Percentiles rank a stretch among this genome's conserved stretches.
phyloP scores from a whole-genome alignment of 2,888 invertebrate species.

The Spicauda simplicius region DNA sequence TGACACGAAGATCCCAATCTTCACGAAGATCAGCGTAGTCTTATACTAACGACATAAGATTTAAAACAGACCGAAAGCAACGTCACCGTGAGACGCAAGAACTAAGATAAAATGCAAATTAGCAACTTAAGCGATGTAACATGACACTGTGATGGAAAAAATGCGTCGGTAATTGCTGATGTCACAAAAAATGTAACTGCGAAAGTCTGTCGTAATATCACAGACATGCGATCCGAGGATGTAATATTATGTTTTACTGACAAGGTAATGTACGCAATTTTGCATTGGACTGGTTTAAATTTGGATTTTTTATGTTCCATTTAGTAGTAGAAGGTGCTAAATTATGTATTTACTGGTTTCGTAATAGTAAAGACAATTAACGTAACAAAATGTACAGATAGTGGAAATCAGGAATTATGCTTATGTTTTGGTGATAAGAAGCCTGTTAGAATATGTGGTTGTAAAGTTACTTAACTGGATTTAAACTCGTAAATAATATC shows the following conservation, averaged over 20 bases:
- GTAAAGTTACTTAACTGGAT: no score
- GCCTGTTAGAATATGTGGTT: no score
- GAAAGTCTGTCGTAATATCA: slow-evolving; percentile 13
- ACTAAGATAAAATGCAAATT: slow-evolving; percentile 31
- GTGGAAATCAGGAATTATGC: no score
- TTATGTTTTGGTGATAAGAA: no score
- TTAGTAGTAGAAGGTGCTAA: neutral
- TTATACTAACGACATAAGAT: slow-evolving; percentile 1
- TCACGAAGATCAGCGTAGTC: neutral
- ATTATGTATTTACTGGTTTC: neutral
- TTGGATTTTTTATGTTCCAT: neutral
- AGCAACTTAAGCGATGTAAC: slow-evolving; percentile 27
- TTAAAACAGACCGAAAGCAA: slow-evolving; percentile 1
- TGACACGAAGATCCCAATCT: slow-evolving; percentile 8
- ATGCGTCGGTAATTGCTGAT: slow-evolving; percentile 23
- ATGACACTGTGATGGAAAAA: slow-evolving; percentile 26
- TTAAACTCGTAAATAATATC: no score
- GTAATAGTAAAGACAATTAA: neutral
- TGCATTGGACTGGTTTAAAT: neutral
- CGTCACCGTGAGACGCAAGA: slow-evolving; percentile 14
- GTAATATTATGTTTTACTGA: slow-evolving; percentile 21
- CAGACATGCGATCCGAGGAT: slow-evolving; percentile 4
- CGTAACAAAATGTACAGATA: neutral
- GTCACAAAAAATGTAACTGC: slow-evolving; percentile 27
- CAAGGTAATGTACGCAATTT: slow-evolving; percentile 5